Evolutionary conservation across 2,113 vertebrate species (phyloP), one percentile per base, ranked within the genome.

Genomic region (Clinocottus analis): DNA sequence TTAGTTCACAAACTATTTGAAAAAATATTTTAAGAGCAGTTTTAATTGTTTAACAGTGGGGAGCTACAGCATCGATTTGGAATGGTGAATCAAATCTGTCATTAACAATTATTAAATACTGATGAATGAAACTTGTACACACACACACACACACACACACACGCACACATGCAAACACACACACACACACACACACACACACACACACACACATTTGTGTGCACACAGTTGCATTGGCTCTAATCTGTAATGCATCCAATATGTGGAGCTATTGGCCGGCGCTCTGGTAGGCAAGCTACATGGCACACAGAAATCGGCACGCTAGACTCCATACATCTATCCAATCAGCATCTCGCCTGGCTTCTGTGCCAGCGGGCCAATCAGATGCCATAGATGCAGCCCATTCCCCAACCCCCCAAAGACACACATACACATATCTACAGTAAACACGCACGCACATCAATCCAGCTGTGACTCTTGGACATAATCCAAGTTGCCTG

Each of bases 381-480:
- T 91, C 90, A 76, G 61, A 88, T 68, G 79, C 75, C 76, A 83
- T 82, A 90, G 85, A 91, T 87, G 85, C 66, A 80, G 72, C 73
- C 53, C 65, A 45, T 76, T 80, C 63, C 61, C 56, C 77, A 67
- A 33, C 77, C 79, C 75, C 76, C 58, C 2, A 72, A 76, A 82
- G 71, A 80, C 73, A 39, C 39, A 69, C 78, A 82, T 63, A 88
- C 70, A 65, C 85, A 77, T 80, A 23, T 23, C 49, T 23, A 53
- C 49, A 56, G 55, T 58, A 58, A 58, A 31, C 25, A 29, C 55
- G 75, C 79, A 71, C 51, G 25, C 55, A 16, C 55, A 77, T 72
- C 72, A 82, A 79, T 90, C 92, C 93, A 94, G 91, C 90, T 92
- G 90, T 91, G 89, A 93, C 79, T 83, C 67, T 63, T 92, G 91